phyloP scores from a whole-genome alignment of 2,888 invertebrate species.

The Morpho achilles region DNA sequence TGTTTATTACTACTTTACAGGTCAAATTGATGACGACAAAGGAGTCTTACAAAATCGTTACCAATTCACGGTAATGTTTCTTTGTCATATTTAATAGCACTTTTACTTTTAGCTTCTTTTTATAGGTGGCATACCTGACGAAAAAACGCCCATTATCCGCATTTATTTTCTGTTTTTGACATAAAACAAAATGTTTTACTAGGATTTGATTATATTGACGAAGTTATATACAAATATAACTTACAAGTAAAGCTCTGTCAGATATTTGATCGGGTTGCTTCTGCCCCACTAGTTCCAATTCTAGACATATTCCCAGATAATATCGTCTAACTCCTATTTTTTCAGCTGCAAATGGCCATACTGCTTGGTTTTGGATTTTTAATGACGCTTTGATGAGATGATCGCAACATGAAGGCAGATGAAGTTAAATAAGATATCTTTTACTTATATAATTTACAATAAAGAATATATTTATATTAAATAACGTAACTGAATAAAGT shows the following conservation, averaged over 20 bases:
- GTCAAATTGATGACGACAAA: background rate
- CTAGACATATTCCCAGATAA: slow-evolving; percentile 95
- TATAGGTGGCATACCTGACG: too few relatives aligned
- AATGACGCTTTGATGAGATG: slow-evolving; percentile 60
- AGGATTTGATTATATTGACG: too few relatives aligned
- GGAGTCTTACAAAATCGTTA: too few relatives aligned
- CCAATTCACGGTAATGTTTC: too few relatives aligned
- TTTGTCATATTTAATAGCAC: background rate
- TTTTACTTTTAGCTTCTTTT: background rate
- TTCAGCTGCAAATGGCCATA: slow-evolving; percentile 83
- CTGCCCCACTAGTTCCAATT: slow-evolving; percentile 85
- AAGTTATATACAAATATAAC: too few relatives aligned
- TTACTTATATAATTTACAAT: too few relatives aligned
- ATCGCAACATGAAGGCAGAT: slow-evolving; percentile 67
- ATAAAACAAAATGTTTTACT: too few relatives aligned
- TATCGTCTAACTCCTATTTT: slow-evolving; percentile 97
- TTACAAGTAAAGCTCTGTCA: slow-evolving; percentile 88
- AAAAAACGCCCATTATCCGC: too few relatives aligned
- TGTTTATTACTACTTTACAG: background rate
- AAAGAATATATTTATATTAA: too few relatives aligned
- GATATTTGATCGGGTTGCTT: slow-evolving; percentile 87
- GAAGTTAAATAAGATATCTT: slow-evolving; percentile 35
- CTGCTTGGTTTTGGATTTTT: slow-evolving; percentile 68
- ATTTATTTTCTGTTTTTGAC: too few relatives aligned
- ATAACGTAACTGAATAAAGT: too few relatives aligned